These are phyloP conservation scores for Agrypnus murinus DNA, from an alignment of 2,888 invertebrate genomes.

Conservation along the genomic window DNA sequence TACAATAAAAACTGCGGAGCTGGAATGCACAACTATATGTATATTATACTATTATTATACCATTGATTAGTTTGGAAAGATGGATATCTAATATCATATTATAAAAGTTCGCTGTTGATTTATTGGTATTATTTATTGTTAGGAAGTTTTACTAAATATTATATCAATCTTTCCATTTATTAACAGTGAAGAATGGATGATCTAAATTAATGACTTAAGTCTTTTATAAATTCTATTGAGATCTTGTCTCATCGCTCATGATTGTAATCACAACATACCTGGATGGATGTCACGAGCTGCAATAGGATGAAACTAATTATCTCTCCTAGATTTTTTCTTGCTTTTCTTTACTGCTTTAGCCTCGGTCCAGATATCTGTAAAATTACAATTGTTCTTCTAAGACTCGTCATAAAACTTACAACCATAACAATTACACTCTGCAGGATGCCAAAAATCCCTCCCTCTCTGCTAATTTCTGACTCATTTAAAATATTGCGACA, in stretches of 20 bases:
- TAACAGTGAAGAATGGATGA: constrained; percentile 44
- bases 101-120: constrained; percentile 24
- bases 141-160: constrained; percentile 1
- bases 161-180: constrained; percentile 29
- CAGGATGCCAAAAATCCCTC: no score
- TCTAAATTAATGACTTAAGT: constrained; percentile 56
- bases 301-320: constrained; percentile 71
- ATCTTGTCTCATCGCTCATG: constrained; percentile 65
- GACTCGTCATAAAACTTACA: no score
- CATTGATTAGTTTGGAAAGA: constrained; percentile 15
- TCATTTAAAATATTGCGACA: no score
- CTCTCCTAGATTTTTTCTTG: constrained; percentile 86
- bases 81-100: constrained; percentile 2
- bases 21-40: constrained; percentile 48
- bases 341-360: constrained; percentile 82
- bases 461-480: no score
- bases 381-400: constrained; percentile 18
- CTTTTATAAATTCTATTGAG: constrained; percentile 63
- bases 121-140: neutral
- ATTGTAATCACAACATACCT: constrained; percentile 62
- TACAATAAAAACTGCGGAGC: constrained; percentile 39
- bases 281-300: constrained; percentile 49
- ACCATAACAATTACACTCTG: no score
- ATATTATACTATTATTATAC: constrained; percentile 32
- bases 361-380: constrained; percentile 83